Evolutionary conservation across 1,140 invertebrate species (phyloP).

Genomic region (Drosophila azteca): DNA sequence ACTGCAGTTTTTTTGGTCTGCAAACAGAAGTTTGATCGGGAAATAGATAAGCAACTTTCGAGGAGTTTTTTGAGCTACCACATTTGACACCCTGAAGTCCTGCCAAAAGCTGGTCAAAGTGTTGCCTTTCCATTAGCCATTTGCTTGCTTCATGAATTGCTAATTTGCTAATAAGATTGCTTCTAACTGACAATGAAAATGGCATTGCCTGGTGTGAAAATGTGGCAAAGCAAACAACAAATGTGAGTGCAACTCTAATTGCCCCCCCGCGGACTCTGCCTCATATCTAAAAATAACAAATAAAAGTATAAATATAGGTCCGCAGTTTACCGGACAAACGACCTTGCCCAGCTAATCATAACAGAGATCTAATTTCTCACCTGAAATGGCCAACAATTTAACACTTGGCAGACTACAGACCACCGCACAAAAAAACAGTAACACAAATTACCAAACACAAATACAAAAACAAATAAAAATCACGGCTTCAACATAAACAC

Average conservation of each 20-base stretch:
- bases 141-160: conserved; percentile 11
- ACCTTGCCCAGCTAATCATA: conserved; percentile 57
- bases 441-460: conserved; percentile 40
- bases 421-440: conserved; percentile 35
- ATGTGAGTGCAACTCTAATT: conserved; percentile 15
- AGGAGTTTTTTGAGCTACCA: no score
- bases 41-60: background rate
- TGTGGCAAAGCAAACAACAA: conserved; percentile 26
- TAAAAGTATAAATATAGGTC: conserved; percentile 20
- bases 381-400: conserved; percentile 27
- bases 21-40: background rate
- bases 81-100: no score
- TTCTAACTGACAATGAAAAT: conserved; percentile 18
- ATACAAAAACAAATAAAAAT: conserved; percentile 26
- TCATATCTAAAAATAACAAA: background rate
- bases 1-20: conserved; percentile 9
- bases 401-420: conserved; percentile 20
- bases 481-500: conserved; percentile 38
- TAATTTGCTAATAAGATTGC: conserved; percentile 23
- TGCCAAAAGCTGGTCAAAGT: no score
- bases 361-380: conserved; percentile 27
- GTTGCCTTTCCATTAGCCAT: conserved; percentile 16
- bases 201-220: conserved; percentile 22
- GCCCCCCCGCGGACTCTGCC: background rate
- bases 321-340: conserved; percentile 28